Conservation (phyloP, 1,140 invertebrate species). For the Adelges cooleyi region DNA sequence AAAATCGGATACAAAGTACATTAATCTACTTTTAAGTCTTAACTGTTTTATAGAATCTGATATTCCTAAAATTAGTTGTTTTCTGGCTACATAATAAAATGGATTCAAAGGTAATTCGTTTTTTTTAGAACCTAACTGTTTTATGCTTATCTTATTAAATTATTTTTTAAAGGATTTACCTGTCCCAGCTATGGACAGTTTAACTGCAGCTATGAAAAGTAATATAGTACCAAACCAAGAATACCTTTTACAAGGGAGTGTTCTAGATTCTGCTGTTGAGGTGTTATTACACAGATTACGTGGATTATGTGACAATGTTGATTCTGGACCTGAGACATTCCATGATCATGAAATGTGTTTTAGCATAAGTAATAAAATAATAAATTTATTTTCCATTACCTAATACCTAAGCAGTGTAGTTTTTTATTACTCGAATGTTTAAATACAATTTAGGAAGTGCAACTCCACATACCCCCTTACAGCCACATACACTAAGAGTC, state of each 20-base stretch:
- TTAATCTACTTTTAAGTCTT: too few relatives aligned
- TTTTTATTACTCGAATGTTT: background rate
- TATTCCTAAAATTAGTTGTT: too few relatives aligned
- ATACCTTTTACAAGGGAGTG: slow-evolving; percentile 39
- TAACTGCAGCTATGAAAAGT: slow-evolving; percentile 61
- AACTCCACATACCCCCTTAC: too few relatives aligned
- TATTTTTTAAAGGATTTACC: slow-evolving; percentile 32
- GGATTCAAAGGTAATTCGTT: too few relatives aligned
- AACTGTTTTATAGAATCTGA: too few relatives aligned
- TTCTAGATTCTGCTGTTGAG: slow-evolving; percentile 81
- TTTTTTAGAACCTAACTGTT: too few relatives aligned
- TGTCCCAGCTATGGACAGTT: slow-evolving; percentile 61
- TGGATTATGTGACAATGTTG: slow-evolving; percentile 88
- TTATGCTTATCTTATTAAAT: too few relatives aligned
- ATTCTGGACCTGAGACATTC: slow-evolving; percentile 78
- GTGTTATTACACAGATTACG: slow-evolving; percentile 80
- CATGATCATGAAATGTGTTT: slow-evolving; percentile 83
- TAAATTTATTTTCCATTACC: background rate
- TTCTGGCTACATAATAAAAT: too few relatives aligned
- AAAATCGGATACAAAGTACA: too few relatives aligned
- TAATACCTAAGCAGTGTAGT: background rate
- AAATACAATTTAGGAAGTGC: slow-evolving; percentile 44
- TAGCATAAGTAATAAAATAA: slow-evolving; percentile 50
- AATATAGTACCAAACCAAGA: slow-evolving; percentile 68
- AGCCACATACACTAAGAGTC: slow-evolving; percentile 58